Conservation (phyloP, 1,140 invertebrate genomes). For the Saxidomus purpurata region DNA sequence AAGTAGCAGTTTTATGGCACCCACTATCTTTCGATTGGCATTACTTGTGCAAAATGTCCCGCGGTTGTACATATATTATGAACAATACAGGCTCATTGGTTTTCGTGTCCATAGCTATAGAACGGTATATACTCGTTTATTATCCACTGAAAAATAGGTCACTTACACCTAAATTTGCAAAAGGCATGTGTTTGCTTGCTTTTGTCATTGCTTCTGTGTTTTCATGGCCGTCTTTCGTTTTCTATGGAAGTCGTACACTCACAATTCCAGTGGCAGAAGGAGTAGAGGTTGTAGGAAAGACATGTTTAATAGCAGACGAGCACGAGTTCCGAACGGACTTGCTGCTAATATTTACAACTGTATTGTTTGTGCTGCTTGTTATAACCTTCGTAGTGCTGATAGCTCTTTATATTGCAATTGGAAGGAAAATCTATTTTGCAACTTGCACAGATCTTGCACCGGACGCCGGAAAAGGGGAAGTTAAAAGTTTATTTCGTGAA, state of each 20-base stretch:
- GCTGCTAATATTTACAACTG: constrained; percentile 40
- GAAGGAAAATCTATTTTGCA: constrained; percentile 53
- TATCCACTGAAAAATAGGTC: constrained; percentile 52
- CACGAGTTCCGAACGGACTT: constrained; percentile 12
- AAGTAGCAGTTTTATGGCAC: constrained; percentile 34
- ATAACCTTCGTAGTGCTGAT: constrained; percentile 35
- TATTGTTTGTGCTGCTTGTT: constrained; percentile 37
- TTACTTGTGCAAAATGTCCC: constrained; percentile 53
- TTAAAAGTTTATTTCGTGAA: background rate
- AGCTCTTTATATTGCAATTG: constrained; percentile 54
- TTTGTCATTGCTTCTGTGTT: constrained; percentile 46
- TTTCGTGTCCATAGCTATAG: constrained; percentile 52
- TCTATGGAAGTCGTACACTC: constrained; percentile 50
- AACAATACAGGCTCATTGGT: constrained; percentile 57
- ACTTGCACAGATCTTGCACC: constrained; percentile 41
- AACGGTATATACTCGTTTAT: constrained; percentile 53
- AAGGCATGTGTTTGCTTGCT: constrained; percentile 40
- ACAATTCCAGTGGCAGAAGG: background rate
- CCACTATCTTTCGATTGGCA: constrained; percentile 42
- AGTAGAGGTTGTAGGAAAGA: background rate
- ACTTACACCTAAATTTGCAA: constrained; percentile 47
- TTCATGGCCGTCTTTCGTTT: constrained; percentile 56
- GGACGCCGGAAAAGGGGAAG: background rate
- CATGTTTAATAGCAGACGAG: constrained; percentile 55
- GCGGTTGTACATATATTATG: constrained; percentile 39